Evolutionary conservation across 1,140 invertebrate species (phyloP), one percentile per base, ranked within the genome.

Genomic region (Metopolophium dirhodum): DNA sequence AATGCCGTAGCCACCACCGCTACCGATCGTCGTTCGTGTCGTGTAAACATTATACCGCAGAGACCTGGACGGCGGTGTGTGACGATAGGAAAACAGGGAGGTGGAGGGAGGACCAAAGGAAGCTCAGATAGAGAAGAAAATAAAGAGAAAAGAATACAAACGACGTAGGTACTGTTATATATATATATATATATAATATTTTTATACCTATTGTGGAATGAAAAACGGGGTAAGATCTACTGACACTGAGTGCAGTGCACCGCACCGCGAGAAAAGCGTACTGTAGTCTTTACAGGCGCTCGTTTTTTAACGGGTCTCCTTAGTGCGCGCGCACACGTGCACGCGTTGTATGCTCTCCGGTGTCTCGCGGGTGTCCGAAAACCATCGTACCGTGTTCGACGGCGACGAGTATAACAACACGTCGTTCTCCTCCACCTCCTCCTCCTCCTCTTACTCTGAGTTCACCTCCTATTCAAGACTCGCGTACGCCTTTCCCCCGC

Each of bases 291-390:
- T n/a, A n/a, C 45, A 35, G 30, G 14, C 41, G 35, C 35, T 26
- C 51, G n/a, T 49, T 22, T 88, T 54, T 57, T 89, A 54, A 89
- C 47, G 49, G 51, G 51, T 57, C n/a, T 89, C 87, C 35, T 88
- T 30, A 49, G 47, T 45, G 85, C 18, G 47, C 47, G 47, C 47
- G 14, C 47, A 9, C 37, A 22, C 47, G 86, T 22, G 37, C 47
- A 35, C 49, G 47, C 86, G n/a, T 49, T 37, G 87, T 89, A 54
- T 90, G 41, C 57, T 68, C 26, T n/a, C n/a, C n/a, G 1, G 54
- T n/a, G n/a, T 77, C 61, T 61, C 41, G 54, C 54, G 89, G 41
- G 89, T 68, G 89, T 90, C 89, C 54, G 37, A 90, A 90, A 90
- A 61, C 45, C 20, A 90, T 90, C 88, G 51, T 90, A 77, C 61